phyloP scores from a whole-genome alignment of 2,113 vertebrate species.

The Polyodon spathula region DNA sequence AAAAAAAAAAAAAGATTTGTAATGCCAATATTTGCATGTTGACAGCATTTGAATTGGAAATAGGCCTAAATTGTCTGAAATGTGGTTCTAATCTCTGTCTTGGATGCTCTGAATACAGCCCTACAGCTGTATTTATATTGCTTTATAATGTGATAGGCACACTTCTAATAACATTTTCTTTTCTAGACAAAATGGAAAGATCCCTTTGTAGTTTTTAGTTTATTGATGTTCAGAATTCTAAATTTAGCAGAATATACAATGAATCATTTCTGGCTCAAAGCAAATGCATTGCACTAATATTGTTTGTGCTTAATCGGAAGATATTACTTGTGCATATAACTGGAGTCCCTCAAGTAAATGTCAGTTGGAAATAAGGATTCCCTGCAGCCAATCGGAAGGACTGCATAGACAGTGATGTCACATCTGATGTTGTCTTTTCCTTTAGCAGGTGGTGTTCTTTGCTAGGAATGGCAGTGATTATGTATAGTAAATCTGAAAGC shows the following conservation, averaged over 20 bases:
- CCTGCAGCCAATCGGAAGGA: constrained; percentile 18
- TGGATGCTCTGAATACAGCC: too few species aligned
- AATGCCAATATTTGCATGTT: too few species aligned
- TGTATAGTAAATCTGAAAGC: constrained; percentile 28
- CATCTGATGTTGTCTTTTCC: constrained; percentile 15
- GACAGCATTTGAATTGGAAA: too few species aligned
- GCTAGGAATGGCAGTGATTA: constrained; percentile 9
- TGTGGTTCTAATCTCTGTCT: too few species aligned
- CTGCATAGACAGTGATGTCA: constrained; percentile 9
- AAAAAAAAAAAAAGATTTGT: too few species aligned
- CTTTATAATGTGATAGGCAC: too few species aligned
- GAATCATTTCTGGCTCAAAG: constrained; percentile 10
- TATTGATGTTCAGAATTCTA: background rate
- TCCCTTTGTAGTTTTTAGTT: background rate
- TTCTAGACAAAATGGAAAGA: background rate
- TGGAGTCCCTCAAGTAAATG: constrained; percentile 15
- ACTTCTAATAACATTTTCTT: background rate
- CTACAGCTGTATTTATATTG: too few species aligned
- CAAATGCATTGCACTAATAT: background rate
- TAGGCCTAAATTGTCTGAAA: too few species aligned
- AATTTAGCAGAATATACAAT: background rate
- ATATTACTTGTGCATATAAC: constrained; percentile 15
- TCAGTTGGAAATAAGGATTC: constrained; percentile 10
- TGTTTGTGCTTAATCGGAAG: constrained; percentile 13
- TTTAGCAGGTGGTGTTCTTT: constrained; percentile 31